These are phyloP conservation scores for Lamprotornis superbus DNA, from an alignment of 2,113 vertebrate genomes.

Conservation along the genomic window DNA sequence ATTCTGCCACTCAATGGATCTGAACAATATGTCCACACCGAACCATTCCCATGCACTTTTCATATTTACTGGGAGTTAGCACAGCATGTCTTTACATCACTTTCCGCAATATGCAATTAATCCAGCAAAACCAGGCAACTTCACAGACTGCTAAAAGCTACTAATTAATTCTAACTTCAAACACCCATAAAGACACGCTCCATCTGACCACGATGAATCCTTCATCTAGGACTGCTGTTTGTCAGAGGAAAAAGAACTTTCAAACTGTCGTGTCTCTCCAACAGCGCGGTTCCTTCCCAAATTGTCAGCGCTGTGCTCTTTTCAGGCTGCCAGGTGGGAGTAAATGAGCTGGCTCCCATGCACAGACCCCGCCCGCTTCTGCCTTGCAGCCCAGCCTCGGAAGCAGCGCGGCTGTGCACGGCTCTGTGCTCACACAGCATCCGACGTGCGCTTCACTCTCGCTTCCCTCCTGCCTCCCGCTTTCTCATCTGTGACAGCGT, in stretches of 20 bases:
- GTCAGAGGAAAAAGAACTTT: neutral
- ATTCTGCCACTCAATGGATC: neutral
- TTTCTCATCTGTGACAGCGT: neutral
- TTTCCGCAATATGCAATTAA: neutral
- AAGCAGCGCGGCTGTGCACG: rapidly evolving
- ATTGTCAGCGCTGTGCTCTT: neutral
- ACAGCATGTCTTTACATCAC: neutral
- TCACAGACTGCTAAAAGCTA: neutral
- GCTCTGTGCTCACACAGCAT: neutral
- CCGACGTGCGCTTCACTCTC: neutral
- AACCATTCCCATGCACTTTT: neutral
- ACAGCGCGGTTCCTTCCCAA: neutral
- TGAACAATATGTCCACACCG: neutral
- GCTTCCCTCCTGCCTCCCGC: neutral
- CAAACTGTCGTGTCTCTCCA: neutral
- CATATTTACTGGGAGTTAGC: neutral
- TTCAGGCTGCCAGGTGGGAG: neutral
- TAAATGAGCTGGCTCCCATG: neutral
- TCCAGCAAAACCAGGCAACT: neutral
- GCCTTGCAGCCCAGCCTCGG: neutral
- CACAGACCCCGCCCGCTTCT: neutral
- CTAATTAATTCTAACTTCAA: constrained; percentile 17
- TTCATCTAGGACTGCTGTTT: neutral
- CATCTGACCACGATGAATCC: neutral
- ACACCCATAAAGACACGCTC: neutral